A percentile compares a stretch with the other conserved stretches of the same genome.
These are phyloP conservation scores for Kryptolebias ocellatus DNA, from an alignment of 2,797 vertebrate genomes.

Conservation along the genomic window DNA sequence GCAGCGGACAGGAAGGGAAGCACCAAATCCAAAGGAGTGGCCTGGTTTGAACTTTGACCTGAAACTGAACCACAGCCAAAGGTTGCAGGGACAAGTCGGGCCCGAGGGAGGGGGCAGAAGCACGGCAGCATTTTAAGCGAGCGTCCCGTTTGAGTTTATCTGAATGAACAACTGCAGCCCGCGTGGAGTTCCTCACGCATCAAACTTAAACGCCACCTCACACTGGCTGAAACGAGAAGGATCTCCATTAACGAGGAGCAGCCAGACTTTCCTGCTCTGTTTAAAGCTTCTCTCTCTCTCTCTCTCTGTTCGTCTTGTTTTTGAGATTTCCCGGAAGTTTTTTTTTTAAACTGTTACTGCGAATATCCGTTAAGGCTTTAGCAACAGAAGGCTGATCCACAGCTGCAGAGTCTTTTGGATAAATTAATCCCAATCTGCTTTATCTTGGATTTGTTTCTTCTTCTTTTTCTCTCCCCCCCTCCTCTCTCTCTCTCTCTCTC, in stretches of 20 bases:
- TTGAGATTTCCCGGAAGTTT: not conserved
- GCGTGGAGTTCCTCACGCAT: conserved; percentile 1
- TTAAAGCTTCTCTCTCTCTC: not conserved
- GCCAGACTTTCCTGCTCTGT: not conserved
- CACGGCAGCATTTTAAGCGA: not conserved
- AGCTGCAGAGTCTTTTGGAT: conserved; percentile 3
- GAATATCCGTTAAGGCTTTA: conserved; percentile 1
- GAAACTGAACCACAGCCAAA: conserved; percentile 21
- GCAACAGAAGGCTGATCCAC: conserved; percentile 13
- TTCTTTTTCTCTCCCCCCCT: too few relatives aligned
- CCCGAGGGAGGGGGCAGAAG: conserved; percentile 8
- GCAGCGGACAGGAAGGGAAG: too few relatives aligned
- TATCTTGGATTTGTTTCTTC: conserved; percentile 18
- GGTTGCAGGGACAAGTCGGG: conserved; percentile 8
- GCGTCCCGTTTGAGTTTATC: not conserved
- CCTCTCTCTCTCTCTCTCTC: not conserved
- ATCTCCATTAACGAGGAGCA: conserved; percentile 10
- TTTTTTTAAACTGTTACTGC: not conserved
- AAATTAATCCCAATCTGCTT: conserved; percentile 11
- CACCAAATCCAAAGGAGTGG: too few relatives aligned
- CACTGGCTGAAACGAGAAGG: conserved; percentile 14
- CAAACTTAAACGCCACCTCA: conserved; percentile 23
- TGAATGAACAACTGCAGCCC: conserved; percentile 11
- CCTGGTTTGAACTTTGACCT: conserved; percentile 23
- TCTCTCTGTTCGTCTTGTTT: not conserved